phyloP scores from a whole-genome alignment of 2,888 invertebrate species.

The Polyommatus icarus region DNA sequence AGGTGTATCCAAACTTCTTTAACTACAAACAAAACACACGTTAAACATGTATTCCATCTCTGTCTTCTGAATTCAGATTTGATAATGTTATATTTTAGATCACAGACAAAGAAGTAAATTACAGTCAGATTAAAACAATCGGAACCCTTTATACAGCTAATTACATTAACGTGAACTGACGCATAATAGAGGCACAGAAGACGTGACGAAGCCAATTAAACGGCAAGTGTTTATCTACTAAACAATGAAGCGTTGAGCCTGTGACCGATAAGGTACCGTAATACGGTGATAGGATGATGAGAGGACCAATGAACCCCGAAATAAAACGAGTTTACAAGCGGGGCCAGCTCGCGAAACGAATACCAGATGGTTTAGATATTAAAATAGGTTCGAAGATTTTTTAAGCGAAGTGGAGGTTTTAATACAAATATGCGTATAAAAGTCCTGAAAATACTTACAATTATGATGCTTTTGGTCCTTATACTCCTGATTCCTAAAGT shows the following conservation, averaged over 20 bases:
- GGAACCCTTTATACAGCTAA: not conserved
- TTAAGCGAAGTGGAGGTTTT: not conserved
- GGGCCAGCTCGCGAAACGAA: slow-evolving; percentile 41
- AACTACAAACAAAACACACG: no score
- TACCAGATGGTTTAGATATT: slow-evolving; percentile 8
- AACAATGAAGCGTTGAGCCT: slow-evolving; percentile 39
- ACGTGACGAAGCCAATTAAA: slow-evolving; percentile 37
- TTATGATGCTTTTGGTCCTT: no score
- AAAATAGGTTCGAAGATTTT: not conserved
- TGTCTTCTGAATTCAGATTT: no score
- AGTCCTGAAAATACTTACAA: no score
- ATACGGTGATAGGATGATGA: slow-evolving; percentile 41
- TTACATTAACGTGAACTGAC: not conserved
- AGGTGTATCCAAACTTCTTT: no score
- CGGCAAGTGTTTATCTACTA: slow-evolving; percentile 36
- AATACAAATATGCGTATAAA: not conserved
- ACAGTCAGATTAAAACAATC: not conserved
- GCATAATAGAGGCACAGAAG: slow-evolving; percentile 12
- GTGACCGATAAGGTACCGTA: slow-evolving; percentile 46
- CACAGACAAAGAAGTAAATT: not conserved
- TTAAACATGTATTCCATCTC: no score
- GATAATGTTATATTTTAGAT: not conserved
- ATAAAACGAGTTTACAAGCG: slow-evolving; percentile 64
- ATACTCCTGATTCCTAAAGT: not conserved
- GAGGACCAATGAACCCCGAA: slow-evolving; percentile 65